Percentiles rank a stretch among this genome's conserved stretches.
These are phyloP conservation scores for Bombus terrestris DNA, from an alignment of 1,140 invertebrate genomes.

Conservation along the genomic window DNA sequence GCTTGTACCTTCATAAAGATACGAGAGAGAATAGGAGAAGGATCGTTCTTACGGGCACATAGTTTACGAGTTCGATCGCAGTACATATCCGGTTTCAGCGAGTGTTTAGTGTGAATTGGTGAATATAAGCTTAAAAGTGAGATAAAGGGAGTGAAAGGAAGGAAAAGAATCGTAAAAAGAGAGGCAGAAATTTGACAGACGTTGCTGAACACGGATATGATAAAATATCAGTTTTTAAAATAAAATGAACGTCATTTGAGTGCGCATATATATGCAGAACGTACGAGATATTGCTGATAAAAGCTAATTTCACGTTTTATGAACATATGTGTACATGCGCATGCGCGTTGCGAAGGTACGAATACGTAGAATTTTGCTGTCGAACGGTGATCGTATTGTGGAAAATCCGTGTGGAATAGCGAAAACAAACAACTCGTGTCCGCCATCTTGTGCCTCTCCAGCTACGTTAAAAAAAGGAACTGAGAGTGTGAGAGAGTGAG, in stretches of 20 bases:
- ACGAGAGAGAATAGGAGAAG: slow-evolving; percentile 9
- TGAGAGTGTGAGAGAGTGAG: too few relatives aligned
- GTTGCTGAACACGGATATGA: neutral
- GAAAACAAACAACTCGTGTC: slow-evolving; percentile 70
- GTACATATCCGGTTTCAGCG: slow-evolving; percentile 33
- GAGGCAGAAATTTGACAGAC: neutral
- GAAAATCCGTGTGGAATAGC: slow-evolving; percentile 27
- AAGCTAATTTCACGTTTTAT: slow-evolving; percentile 31
- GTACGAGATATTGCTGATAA: slow-evolving; percentile 19
- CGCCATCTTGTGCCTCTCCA: slow-evolving; percentile 71
- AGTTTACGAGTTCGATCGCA: slow-evolving; percentile 39
- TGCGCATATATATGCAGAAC: slow-evolving; percentile 28
- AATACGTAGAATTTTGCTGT: slow-evolving; percentile 16
- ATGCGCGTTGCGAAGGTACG: slow-evolving; percentile 17
- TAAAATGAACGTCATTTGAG: slow-evolving; percentile 14
- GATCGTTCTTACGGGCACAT: slow-evolving; percentile 8
- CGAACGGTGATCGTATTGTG: slow-evolving; percentile 29
- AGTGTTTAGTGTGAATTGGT: slow-evolving; percentile 20
- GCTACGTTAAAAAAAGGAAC: slow-evolving; percentile 53
- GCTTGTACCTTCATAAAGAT: slow-evolving; percentile 23
- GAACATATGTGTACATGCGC: slow-evolving; percentile 33
- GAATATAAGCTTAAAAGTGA: slow-evolving; percentile 15
- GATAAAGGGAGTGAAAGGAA: neutral
- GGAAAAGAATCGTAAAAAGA: neutral
- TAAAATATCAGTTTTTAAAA: slow-evolving; percentile 7